Percentiles rank a stretch among this genome's conserved stretches.
These are phyloP conservation scores for Bungarus multicinctus DNA, from an alignment of 2,113 vertebrate genomes.

Conservation along the genomic window DNA sequence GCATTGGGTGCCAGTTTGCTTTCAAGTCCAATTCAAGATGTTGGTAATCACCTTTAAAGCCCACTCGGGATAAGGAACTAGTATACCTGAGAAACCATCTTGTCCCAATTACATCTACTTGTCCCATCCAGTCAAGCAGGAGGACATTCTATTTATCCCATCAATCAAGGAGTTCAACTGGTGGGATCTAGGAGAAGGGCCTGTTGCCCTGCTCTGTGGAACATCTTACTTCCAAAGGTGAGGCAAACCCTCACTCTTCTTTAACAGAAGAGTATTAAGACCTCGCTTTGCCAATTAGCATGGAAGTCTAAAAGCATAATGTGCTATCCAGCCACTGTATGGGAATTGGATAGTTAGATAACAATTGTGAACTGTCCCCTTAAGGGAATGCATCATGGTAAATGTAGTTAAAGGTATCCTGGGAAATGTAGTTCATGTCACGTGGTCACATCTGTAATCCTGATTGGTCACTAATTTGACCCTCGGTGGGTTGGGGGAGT, in stretches of 20 bases:
- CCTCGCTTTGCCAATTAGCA: background rate
- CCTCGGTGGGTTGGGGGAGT: too few relatives aligned
- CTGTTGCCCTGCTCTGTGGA: background rate
- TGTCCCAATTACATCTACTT: background rate
- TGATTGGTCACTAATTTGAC: too few relatives aligned
- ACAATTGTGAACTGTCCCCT: too few relatives aligned
- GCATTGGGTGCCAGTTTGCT: background rate
- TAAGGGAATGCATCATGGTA: too few relatives aligned
- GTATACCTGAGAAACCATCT: background rate
- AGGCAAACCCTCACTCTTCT: background rate
- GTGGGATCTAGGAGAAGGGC: background rate
- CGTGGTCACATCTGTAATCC: too few relatives aligned
- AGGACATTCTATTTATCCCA: background rate
- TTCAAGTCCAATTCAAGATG: background rate
- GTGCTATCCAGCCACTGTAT: too few relatives aligned
- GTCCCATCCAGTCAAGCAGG: background rate
- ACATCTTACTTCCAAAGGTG: background rate
- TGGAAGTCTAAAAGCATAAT: background rate
- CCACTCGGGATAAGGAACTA: background rate
- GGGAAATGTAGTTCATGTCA: too few relatives aligned
- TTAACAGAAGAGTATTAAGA: background rate
- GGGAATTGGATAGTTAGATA: too few relatives aligned
- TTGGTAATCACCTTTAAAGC: background rate
- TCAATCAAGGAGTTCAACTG: background rate
- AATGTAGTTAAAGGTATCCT: too few relatives aligned